Base-by-base conservation (phyloP, 2,113 vertebrate genomes). In the Onychostoma macrolepis region DNA sequence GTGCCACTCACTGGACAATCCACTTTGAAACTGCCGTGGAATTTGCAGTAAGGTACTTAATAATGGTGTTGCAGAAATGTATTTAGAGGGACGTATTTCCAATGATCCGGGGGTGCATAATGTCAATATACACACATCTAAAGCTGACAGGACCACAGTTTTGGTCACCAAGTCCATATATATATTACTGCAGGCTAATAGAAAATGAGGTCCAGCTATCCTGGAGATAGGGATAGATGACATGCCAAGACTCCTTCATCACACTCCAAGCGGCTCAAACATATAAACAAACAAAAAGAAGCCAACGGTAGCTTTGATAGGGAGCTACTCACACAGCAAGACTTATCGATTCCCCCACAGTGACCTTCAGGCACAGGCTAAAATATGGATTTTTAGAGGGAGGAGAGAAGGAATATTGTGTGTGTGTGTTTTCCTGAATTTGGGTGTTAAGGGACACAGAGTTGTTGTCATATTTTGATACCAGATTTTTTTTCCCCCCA, bases 321-420 rank as follows among this genome's bases (percentile, higher is more conserved):
- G 38, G 72, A 38, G 63, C 71, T 88, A 81, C 38, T 86, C 80
- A 69, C 78, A 80, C 84, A 84, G 82, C 21, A 33, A 87, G 84
- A 87, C 56, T 79, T 87, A 91, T 90, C 41, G 90, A 90, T 91
- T 90, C 72, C 71, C 24, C 15, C 53, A 63, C 83, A 76, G 69
- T 90, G 89, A 89, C 85, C 87, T 87, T 90, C 85, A 91, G 85
- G 78, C 84, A 0, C 45, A 30, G 56, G 77, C 53, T 61, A 69
- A 63, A 89, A 67, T 90, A 90, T 92, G 82, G 61, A 89, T 91
- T 85, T 92, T 78, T 90, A 72, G 80, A 76, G 61, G 43, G 81
- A 72, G 88, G n/a, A 85, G 41, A 80, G 41, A n/a, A 84, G 89
- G 26, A 6, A 0, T 72, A 11, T 41, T 30, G 4, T 63, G 33